Evolutionary conservation across 2,113 vertebrate species (phyloP).

Genomic region (Oncorhynchus nerka): DNA sequence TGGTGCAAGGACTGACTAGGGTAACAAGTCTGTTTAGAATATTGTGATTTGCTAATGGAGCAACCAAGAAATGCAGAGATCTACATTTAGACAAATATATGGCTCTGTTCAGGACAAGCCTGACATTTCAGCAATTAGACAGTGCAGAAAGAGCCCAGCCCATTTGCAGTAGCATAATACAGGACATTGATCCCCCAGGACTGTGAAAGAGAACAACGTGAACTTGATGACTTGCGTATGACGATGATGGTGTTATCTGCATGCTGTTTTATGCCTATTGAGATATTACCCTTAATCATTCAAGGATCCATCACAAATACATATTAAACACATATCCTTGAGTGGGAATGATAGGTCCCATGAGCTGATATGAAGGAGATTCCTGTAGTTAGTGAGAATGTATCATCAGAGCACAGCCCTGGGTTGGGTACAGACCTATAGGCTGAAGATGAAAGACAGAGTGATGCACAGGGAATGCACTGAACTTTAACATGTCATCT

Average conservation of each 20-base stretch:
- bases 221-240: background rate
- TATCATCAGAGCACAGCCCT: background rate
- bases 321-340: background rate
- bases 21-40: too few species aligned
- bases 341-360: background rate
- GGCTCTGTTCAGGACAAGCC: background rate
- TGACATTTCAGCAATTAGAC: background rate
- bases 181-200: background rate
- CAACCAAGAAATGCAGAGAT: too few species aligned
- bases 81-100: background rate
- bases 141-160: too few species aligned
- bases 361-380: constrained; percentile 7
- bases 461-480: too few species aligned
- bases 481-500: too few species aligned
- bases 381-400: background rate
- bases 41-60: too few species aligned
- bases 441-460: background rate
- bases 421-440: background rate
- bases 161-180: too few species aligned
- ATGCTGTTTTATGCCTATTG: too few species aligned
- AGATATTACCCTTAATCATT: too few species aligned
- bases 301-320: too few species aligned
- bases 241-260: too few species aligned
- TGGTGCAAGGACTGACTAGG: too few species aligned
- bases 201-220: background rate